phyloP scores from a whole-genome alignment of 2,797 vertebrate species.

The Clarias laeviceps region DNA sequence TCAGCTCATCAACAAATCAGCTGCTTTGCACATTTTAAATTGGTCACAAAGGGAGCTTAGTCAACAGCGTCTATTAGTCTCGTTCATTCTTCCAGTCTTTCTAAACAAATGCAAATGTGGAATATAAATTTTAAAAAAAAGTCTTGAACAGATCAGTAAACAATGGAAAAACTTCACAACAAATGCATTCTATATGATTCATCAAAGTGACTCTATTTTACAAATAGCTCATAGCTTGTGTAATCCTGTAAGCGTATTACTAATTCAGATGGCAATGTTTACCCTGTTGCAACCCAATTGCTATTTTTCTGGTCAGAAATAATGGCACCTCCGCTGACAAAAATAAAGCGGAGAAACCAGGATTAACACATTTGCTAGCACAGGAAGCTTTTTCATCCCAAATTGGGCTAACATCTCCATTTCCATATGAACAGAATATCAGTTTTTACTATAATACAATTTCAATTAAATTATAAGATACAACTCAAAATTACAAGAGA shows the following conservation, averaged over 20 bases:
- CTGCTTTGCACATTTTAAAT: slow-evolving; percentile 47
- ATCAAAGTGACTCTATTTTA: too few relatives aligned
- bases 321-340: not conserved
- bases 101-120: not conserved
- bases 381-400: not conserved
- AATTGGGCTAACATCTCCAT: not conserved
- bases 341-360: not conserved
- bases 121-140: not conserved
- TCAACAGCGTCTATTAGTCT: slow-evolving; percentile 43
- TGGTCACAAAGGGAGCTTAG: slow-evolving; percentile 41
- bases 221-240: too few relatives aligned
- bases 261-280: not conserved
- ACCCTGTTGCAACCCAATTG: not conserved
- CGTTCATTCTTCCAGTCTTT: slow-evolving; percentile 28
- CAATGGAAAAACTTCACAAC: not conserved
- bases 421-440: not conserved
- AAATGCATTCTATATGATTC: not conserved
- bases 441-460: too few relatives aligned
- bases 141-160: not conserved
- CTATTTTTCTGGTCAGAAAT: not conserved
- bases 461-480: too few relatives aligned
- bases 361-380: not conserved
- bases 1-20: slow-evolving; percentile 45
- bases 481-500: too few relatives aligned
- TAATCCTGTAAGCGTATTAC: too few relatives aligned